Evolutionary conservation across 2,888 invertebrate genomes (phyloP), one percentile per base, ranked within the genome.

Genomic region (Apamea sordens): DNA sequence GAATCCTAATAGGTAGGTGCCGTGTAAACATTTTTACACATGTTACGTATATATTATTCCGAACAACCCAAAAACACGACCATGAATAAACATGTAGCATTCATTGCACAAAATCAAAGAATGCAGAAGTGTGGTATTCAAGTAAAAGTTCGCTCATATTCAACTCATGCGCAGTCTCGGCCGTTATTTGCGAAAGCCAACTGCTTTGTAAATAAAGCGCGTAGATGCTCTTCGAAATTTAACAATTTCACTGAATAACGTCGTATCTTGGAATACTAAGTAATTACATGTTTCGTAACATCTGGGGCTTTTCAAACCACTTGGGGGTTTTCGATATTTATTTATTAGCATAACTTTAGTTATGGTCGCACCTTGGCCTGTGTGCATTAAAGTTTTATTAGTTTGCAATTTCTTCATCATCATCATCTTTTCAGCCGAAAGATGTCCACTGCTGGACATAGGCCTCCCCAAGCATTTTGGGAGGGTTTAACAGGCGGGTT

Each of bases 211-310:
- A 93, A 93, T 94, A 92, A 91, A 85, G 71, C 92, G 92, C 94
- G 94, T 93, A 82, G 59, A 79, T 91, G 84, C 90, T 91, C 90
- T 92, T 94, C 92, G 94, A 95, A 95, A 95, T 95, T 95, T 91
- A 90, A 94, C 94, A 95, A 94, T 96, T 96, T 96, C 96, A 93
- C 95, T 94, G 90, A 92, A 95, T 94, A 94, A 92, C 92, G 82
- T 80, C 85, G 87, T 87, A 89, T 87, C 87, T 82, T 88, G 78
- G 95, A 94, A 95, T 95, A 94, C 93, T 88, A 94, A 95, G 87
- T 90, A 77, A 79, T 86, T 78, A 81, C 53, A 32, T 59, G 76
- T 90, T 87, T 90, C 91, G 83, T 89, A 88, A 92, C 86, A 88
- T 76, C 61, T 76, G 73, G 80, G 82, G 21, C 75, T 78, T 84